phyloP scores from a whole-genome alignment of 2,797 vertebrate genomes.

The Dipus sagitta region DNA sequence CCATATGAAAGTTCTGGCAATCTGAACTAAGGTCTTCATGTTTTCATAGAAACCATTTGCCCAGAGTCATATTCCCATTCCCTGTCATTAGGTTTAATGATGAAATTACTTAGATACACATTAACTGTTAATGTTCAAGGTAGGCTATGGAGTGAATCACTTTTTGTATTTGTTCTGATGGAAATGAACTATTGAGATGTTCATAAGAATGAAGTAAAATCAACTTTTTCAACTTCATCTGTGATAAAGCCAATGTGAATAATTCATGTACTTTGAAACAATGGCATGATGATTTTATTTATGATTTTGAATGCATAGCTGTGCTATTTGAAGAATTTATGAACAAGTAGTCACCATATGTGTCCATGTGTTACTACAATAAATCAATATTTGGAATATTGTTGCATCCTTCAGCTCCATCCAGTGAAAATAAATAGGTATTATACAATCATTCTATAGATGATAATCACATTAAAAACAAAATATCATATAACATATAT shows the following conservation, averaged over 20 bases:
- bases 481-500: background rate
- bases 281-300: background rate
- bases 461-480: background rate
- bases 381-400: background rate
- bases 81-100: background rate
- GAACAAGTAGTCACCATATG: background rate
- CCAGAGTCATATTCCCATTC: no score
- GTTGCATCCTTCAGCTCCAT: background rate
- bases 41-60: no score
- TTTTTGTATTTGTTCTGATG: background rate
- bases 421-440: background rate
- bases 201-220: conserved; percentile 3
- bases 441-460: background rate
- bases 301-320: background rate
- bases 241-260: background rate
- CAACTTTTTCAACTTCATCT: background rate
- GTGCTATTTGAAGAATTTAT: conserved; percentile 5
- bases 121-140: background rate
- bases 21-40: no score
- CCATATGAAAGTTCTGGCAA: no score
- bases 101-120: background rate
- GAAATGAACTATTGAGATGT: background rate
- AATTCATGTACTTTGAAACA: conserved; percentile 21
- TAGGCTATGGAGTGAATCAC: background rate
- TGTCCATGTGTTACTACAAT: background rate